Percentiles rank a stretch among this genome's conserved stretches.
Evolutionary conservation across 2,113 vertebrate species (phyloP).

Genomic region (Phycodurus eques): DNA sequence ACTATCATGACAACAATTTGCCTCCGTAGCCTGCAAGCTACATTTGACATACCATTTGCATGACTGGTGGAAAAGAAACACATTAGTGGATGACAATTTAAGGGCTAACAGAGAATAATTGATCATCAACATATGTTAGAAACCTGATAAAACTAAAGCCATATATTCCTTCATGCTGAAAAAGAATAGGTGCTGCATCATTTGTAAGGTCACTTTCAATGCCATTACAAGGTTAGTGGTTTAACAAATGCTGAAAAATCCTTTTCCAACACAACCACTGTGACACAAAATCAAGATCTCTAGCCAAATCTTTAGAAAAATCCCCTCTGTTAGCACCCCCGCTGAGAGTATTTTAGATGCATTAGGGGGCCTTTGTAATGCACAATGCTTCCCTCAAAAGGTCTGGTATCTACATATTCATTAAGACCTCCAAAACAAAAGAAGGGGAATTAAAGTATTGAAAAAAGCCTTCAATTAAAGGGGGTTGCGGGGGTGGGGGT

Average conservation of each 20-base stretch:
- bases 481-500: not conserved
- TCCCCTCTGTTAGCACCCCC: conserved; percentile 19
- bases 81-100: not conserved
- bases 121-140: not conserved
- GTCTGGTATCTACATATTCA: conserved; percentile 46
- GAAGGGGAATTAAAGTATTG: conserved; percentile 21
- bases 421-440: conserved; percentile 43
- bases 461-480: conserved; percentile 7
- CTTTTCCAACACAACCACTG: conserved; percentile 24
- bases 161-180: not conserved
- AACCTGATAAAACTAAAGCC: not conserved
- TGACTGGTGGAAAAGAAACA: too few relatives aligned
- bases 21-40: too few relatives aligned
- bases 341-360: conserved; percentile 43
- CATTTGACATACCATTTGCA: too few relatives aligned
- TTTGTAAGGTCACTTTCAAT: not conserved
- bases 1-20: too few relatives aligned
- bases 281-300: conserved; percentile 34
- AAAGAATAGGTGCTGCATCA: not conserved
- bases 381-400: conserved; percentile 35
- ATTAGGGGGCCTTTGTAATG: conserved; percentile 55
- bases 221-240: conserved; percentile 9
- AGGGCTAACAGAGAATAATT: not conserved
- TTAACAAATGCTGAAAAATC: conserved; percentile 24
- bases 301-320: conserved; percentile 26